Evolutionary conservation across 1,140 invertebrate genomes (phyloP), one percentile per base, ranked within the genome.

Genomic region (Drosophila orena): DNA sequence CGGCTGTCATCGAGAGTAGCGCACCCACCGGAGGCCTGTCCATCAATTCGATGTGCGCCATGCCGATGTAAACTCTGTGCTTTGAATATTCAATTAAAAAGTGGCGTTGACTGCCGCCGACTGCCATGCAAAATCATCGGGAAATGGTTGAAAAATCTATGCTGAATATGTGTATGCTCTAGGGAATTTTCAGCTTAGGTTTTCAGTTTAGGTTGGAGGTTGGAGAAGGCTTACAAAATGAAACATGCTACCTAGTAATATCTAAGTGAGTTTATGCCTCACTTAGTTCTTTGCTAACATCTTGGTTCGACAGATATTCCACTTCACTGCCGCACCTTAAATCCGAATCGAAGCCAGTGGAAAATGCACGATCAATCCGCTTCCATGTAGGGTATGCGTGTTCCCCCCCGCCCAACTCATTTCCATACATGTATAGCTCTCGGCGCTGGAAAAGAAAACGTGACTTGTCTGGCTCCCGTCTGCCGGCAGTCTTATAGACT

Each of bases 81-180:
- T 30, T 76, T 57, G 74, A 75, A 88, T 88, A 88, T 88, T 75
- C 83, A 85, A 88, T 88, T 88, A 58, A 79, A 76, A 77, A 34
- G 24, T 40, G 52, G 64, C 52, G 43, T 40, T 59, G 59, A 62
- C 46, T 27, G 64, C 60, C 60, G 47, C 15, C 71, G 69, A 59
- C 46, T 49, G 62, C 44, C 58, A 73, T 54, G 50, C 42, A 74
- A 61, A 68, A 72, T 60, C 30, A 60, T 34, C 24, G 22, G 30
- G 34, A 30, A 30, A 37, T 47, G 22, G 6, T 37, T 6, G 30
- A 24, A 20, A 30, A 40, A 37, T 35, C 15, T 27, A 71, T 34
- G 12, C 0, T 40, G 38, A 38, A 57, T 3, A 34, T 27, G 10
- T 40, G 8, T 40, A 75, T 75, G 61, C 72, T 2, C 72, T 75